These are phyloP conservation scores for Phortica variegata DNA, from an alignment of 1,140 invertebrate species.

Conservation along the genomic window DNA sequence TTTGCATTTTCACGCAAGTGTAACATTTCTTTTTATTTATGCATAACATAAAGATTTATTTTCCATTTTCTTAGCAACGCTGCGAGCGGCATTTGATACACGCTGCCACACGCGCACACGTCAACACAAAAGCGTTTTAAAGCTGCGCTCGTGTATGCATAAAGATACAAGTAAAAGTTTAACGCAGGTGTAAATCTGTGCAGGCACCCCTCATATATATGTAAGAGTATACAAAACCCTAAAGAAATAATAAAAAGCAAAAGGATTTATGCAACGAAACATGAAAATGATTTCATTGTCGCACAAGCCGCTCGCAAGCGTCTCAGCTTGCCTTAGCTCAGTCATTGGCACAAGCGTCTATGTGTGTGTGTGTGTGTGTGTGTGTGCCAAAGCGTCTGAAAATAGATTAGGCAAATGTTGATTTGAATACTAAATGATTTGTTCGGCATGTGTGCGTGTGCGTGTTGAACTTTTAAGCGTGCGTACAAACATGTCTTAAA, in stretches of 20 bases:
- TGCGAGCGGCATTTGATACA: background rate
- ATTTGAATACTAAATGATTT: background rate
- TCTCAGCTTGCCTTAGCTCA: background rate
- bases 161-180: background rate
- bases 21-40: background rate
- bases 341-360: background rate
- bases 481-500: conserved; percentile 1
- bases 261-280: conserved; percentile 20
- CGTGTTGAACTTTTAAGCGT: conserved; percentile 1
- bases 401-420: background rate
- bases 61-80: background rate
- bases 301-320: background rate
- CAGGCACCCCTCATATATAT: too few relatives aligned
- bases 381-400: too few relatives aligned
- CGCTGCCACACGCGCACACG: conserved; percentile 16
- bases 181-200: conserved; percentile 20
- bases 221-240: background rate
- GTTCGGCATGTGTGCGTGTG: background rate
- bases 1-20: background rate
- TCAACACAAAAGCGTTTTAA: background rate
- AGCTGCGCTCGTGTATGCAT: too few relatives aligned
- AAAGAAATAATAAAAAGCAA: conserved; percentile 18
- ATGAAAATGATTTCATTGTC: conserved; percentile 24
- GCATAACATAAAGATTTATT: background rate
- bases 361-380: background rate